Percentiles rank a stretch among this genome's conserved stretches.
These are phyloP conservation scores for Cliona cf. orientalis DNA, from an alignment of 37 sponge, comb jelly and placozoan genomes.

Conservation along the genomic window DNA sequence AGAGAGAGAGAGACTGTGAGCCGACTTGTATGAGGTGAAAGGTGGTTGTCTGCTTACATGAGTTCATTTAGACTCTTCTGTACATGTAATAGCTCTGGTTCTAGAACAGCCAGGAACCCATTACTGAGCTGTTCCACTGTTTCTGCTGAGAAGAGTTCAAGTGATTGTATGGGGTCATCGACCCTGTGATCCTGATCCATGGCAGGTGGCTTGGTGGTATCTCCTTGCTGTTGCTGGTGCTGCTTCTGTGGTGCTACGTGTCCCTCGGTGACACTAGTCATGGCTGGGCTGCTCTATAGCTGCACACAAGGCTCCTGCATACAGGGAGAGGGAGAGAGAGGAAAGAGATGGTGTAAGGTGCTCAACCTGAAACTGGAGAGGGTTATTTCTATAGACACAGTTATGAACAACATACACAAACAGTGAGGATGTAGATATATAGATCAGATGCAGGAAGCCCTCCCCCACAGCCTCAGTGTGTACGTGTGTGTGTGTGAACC, in stretches of 20 bases:
- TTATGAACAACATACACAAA: no score
- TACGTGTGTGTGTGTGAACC: no score
- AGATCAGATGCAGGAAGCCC: no score
- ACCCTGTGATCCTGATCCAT: neutral
- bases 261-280: no score
- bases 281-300: neutral
- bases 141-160: slow-evolving; percentile 27
- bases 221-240: neutral
- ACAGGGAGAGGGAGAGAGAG: neutral
- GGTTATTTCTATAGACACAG: no score
- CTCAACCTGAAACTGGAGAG: no score
- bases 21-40: neutral
- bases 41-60: slow-evolving; percentile 18
- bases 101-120: slow-evolving; percentile 52
- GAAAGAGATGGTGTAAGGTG: neutral
- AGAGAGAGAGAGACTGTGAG: neutral
- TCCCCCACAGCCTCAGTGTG: no score
- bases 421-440: no score
- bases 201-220: no score
- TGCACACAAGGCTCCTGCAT: slow-evolving; percentile 14
- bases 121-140: slow-evolving; percentile 25
- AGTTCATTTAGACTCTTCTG: slow-evolving; percentile 58
- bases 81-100: slow-evolving; percentile 55
- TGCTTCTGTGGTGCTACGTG: no score
- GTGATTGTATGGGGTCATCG: neutral